Percentiles rank a stretch among this genome's conserved stretches.
These are phyloP conservation scores for Nyctibius bracteatus DNA, from an alignment of 2,113 vertebrate genomes.

Conservation along the genomic window DNA sequence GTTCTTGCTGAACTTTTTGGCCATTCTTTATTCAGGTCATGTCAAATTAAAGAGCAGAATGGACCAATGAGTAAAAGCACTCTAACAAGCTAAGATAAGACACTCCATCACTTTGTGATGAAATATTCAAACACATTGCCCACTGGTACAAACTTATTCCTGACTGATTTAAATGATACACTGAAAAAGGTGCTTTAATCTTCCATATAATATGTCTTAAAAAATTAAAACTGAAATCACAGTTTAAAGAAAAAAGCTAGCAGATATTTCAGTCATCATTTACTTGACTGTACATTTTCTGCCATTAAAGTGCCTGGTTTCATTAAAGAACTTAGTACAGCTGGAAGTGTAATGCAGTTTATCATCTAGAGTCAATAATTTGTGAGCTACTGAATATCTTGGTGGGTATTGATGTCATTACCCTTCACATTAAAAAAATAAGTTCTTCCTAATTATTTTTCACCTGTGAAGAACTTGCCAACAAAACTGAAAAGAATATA, in stretches of 20 bases:
- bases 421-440: neutral
- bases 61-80: constrained; percentile 12
- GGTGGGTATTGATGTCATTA: neutral
- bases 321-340: neutral
- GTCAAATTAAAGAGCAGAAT: constrained; percentile 6
- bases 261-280: constrained; percentile 8
- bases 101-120: constrained; percentile 37
- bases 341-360: neutral
- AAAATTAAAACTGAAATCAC: constrained; percentile 66
- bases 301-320: neutral
- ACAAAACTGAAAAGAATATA: neutral
- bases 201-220: constrained; percentile 54
- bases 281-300: neutral
- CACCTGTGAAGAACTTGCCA: neutral
- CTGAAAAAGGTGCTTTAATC: constrained; percentile 60
- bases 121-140: constrained; percentile 68
- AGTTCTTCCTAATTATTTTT: neutral
- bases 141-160: constrained; percentile 50
- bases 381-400: neutral
- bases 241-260: constrained; percentile 31
- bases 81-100: constrained; percentile 53
- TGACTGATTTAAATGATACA: constrained; percentile 68
- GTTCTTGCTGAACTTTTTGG: constrained; percentile 17
- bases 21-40: constrained; percentile 57
- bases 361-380: neutral